A percentile compares a stretch with the other conserved stretches of the same genome.
Conservation (phyloP, 2,797 vertebrate species). For the Otolemur crassicaudatus region DNA sequence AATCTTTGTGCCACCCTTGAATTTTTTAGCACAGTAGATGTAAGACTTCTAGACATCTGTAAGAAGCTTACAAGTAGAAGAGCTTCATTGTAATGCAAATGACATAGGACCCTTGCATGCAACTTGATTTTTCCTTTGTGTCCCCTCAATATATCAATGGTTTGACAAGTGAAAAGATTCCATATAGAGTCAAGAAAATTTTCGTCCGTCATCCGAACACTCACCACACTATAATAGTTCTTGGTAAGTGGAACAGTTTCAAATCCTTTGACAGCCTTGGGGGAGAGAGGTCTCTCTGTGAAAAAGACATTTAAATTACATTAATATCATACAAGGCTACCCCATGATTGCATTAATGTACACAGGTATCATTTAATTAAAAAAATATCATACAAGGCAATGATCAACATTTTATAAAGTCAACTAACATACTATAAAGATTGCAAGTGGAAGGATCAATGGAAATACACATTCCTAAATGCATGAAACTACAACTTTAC, state of each 20-base stretch:
- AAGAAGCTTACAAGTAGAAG: slow-evolving; percentile 21
- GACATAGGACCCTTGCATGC: neutral
- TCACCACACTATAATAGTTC: slow-evolving; percentile 98
- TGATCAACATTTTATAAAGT: slow-evolving; percentile 10
- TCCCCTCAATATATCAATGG: neutral
- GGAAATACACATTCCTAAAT: slow-evolving; percentile 36
- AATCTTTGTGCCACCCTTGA: neutral
- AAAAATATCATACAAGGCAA: slow-evolving; percentile 1
- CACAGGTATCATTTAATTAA: too few species aligned
- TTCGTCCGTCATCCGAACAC: slow-evolving; percentile 78
- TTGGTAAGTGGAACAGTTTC: slow-evolving; percentile 94
- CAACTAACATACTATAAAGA: slow-evolving; percentile 26
- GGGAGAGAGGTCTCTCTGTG: slow-evolving; percentile 95
- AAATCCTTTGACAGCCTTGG: slow-evolving; percentile 93
- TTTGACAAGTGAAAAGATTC: slow-evolving; percentile 10
- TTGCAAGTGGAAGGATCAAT: neutral
- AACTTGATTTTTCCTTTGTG: slow-evolving; percentile 19
- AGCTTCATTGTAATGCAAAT: neutral
- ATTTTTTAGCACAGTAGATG: neutral
- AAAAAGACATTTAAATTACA: slow-evolving; percentile 70
- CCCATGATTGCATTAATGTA: too few species aligned
- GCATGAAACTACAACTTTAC: slow-evolving; percentile 32
- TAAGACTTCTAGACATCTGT: neutral
- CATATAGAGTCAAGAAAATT: slow-evolving; percentile 10
- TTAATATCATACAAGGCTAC: slow-evolving; percentile 39